Evolutionary conservation across 2,113 vertebrate genomes (phyloP).

Genomic region (Bungarus multicinctus): DNA sequence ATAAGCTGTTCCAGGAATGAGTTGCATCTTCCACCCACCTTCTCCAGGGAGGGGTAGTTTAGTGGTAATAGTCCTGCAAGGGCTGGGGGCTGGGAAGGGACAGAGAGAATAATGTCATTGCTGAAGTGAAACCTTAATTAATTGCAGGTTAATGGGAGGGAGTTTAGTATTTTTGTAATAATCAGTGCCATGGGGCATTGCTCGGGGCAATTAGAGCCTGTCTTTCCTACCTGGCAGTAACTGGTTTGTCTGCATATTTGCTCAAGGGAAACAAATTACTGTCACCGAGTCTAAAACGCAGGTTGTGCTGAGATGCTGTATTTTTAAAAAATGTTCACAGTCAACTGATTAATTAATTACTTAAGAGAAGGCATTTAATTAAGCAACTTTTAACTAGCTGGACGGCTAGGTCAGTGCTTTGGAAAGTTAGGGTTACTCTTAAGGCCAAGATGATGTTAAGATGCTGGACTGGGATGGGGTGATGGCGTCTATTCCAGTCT

Average conservation of each 20-base stretch:
- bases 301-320: neutral
- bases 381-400: slow-evolving; percentile 1
- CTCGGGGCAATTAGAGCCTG: neutral
- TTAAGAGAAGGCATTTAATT: neutral
- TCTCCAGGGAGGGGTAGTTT: neutral
- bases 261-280: neutral
- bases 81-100: neutral
- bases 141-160: neutral
- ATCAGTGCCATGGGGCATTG: neutral
- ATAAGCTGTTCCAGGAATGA: neutral
- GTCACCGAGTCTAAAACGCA: neutral
- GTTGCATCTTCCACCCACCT: neutral
- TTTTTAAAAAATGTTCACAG: neutral
- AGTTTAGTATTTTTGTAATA: neutral
- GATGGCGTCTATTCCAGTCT: neutral
- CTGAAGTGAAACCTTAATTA: neutral
- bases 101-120: neutral
- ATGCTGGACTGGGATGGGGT: neutral
- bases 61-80: neutral
- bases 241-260: neutral
- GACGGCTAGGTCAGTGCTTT: neutral
- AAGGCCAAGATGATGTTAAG: neutral
- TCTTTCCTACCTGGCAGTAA: neutral
- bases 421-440: neutral
- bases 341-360: neutral